Base-by-base conservation (phyloP, 2,888 invertebrate species). In the Cantharis flavilabris region DNA sequence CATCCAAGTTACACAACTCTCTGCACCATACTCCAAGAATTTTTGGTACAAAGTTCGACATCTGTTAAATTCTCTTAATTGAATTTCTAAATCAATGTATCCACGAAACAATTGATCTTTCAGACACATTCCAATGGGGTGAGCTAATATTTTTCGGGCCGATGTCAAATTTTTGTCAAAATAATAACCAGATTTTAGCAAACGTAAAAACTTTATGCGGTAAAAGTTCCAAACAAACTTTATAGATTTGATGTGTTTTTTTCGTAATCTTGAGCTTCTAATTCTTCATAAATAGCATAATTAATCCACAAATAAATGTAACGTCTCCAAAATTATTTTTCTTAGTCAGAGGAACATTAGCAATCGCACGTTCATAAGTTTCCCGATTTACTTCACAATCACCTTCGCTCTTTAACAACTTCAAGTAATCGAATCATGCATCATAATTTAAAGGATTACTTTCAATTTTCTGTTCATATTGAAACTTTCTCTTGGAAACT, bases 251-350 rank as follows among this genome's bases (percentile, higher is more conserved):
- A 79, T 98, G 91, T 0, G 98, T 95, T 83, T 96, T n/a, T 91
- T 78, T 98, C 97, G 76, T 92, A 88, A 86, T 99, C 98, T 86
- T 95, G 94, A 0, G 95, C 94, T 87, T 96, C 96, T 30, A 99
- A 89, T 90, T 99, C 99, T 90, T 99, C 99, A 90, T 94, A 99
- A 2, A 99, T 89, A 0, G 99, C 98, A 89, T 99, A 99, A 88
- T 99, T 98, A 77, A 99, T 98, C 99, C 99, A 99, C 23, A 99
- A 89, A 88, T 99, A 99, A 82, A 99, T 98, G 87, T 99, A 99
- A 11, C 65, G 65, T 69, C 98, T 91, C 99, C 99, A 99, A 86
- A 95, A 97, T 83, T 97, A 95, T 89, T 99, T 99, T 85, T 98
- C 90, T 96, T 96, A 20, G 96, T 94, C 1, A 98, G 98, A 23